Evolutionary conservation across 2,797 vertebrate species (phyloP), one percentile per base, ranked within the genome.

Genomic region (Ctenopoma multispine): DNA sequence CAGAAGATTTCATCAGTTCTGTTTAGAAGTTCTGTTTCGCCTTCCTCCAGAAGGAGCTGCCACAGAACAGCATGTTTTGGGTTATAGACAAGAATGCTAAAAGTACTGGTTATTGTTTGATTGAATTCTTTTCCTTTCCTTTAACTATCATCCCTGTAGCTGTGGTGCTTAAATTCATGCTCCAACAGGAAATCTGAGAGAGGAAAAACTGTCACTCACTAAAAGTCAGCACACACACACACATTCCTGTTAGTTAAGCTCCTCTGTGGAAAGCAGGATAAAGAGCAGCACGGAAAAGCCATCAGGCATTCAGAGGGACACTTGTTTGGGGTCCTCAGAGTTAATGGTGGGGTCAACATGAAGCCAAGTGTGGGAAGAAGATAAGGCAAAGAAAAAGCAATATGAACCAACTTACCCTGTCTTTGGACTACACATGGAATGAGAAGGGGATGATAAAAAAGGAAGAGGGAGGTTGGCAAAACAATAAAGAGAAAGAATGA

Each of bases 401-500:
- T 70, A 67, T 77, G 89, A 66, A 87, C 85, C 74, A 48, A 97
- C 95, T 97, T 96, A 96, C 95, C 95, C 95, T 38, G 95, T 95
- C 93, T 94, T 95, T 92, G 95, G 93, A 94, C 95, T 96, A 96
- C 71, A 90, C 82, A 90, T 89, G 92, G 92, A 90, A 93, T 92
- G 89, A 85, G 88, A 91, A 81, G 61, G 77, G 62, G 81, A 75
- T 90, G 81, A 88, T 85, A 86, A 87, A 84, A 84, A 77, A 85
- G 74, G 76, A 76, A 75, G 48, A 79, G 60, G 69, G 54, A 72
- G 79, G 88, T 82, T 0, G 87, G 85, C 81, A 91, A 88, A 89
- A 88, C 64, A 77, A 79, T 46, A 81, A 66, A 87, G 75, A 84
- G 44, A 87, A 61, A 84, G 82, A 27, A 79, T 85, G 83, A 90